Evolutionary conservation across 2,113 vertebrate species (phyloP).

Genomic region (Ivindomyrus marchei): DNA sequence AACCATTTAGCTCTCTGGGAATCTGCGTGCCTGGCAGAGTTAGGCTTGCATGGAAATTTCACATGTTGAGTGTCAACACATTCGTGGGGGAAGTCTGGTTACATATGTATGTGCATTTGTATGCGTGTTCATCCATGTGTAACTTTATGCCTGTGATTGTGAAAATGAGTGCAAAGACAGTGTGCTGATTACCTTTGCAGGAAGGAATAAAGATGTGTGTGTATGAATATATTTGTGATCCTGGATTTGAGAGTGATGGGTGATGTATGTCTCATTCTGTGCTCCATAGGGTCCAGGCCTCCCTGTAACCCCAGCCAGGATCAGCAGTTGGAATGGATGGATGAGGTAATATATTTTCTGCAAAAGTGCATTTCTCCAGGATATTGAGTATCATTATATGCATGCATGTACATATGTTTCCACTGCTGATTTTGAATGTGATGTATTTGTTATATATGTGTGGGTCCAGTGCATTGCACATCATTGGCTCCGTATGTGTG

Average conservation of each 20-base stretch:
- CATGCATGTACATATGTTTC: not conserved
- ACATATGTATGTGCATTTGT: not conserved
- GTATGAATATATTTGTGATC: not conserved
- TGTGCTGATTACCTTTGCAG: not conserved
- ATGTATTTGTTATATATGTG: not conserved
- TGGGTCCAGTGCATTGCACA: not conserved
- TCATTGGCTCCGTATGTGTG: not conserved
- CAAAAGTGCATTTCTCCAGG: not conserved
- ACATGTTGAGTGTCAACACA: not conserved
- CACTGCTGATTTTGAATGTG: not conserved
- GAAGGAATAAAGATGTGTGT: not conserved
- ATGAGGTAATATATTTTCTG: not conserved
- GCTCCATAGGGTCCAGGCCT: not conserved
- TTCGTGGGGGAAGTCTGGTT: not conserved
- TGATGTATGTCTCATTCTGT: not conserved
- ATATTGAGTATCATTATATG: not conserved
- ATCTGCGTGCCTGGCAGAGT: not conserved
- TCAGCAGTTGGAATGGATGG: not conserved
- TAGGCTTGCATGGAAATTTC: not conserved
- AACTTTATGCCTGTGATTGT: slow-evolving; percentile 24
- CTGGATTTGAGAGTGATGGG: not conserved
- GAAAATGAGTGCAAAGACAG: not conserved
- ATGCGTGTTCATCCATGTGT: not conserved
- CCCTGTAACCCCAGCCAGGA: not conserved
- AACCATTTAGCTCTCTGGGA: not conserved